Evolutionary conservation across 2,888 invertebrate species (phyloP).

Genomic region (Argyresthia goedartella): DNA sequence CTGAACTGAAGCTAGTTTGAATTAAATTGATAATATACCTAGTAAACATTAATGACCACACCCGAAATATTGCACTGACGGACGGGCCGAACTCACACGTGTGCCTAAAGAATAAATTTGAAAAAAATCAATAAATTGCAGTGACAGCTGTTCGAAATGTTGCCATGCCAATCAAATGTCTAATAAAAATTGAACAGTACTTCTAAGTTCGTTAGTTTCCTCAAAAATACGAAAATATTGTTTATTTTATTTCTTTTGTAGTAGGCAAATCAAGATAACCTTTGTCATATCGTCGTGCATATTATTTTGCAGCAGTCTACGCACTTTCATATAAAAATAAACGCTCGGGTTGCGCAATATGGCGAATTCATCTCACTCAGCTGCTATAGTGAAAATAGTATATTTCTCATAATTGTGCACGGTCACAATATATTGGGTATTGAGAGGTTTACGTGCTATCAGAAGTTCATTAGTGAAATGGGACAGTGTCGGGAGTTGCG

Average conservation of each 20-base stretch:
- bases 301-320: no score
- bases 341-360: constrained; percentile 59
- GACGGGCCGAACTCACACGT: no score
- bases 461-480: constrained; percentile 34
- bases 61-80: no score
- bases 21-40: no score
- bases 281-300: no score
- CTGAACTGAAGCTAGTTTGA: no score
- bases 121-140: neutral
- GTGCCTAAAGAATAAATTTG: neutral
- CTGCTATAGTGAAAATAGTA: constrained; percentile 47
- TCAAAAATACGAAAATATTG: neutral
- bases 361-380: constrained; percentile 64
- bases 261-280: no score
- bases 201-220: neutral
- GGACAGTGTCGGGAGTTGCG: constrained; percentile 4
- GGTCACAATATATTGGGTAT: constrained; percentile 56
- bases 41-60: no score
- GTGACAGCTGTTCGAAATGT: neutral
- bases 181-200: neutral
- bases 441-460: constrained; percentile 26
- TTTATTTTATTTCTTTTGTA: neutral
- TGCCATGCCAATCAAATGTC: neutral
- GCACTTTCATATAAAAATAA: constrained; percentile 15
- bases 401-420: constrained; percentile 40